Percentiles rank a stretch among this genome's conserved stretches.
phyloP scores from a whole-genome alignment of 2,113 vertebrate genomes.

The Bungarus multicinctus region DNA sequence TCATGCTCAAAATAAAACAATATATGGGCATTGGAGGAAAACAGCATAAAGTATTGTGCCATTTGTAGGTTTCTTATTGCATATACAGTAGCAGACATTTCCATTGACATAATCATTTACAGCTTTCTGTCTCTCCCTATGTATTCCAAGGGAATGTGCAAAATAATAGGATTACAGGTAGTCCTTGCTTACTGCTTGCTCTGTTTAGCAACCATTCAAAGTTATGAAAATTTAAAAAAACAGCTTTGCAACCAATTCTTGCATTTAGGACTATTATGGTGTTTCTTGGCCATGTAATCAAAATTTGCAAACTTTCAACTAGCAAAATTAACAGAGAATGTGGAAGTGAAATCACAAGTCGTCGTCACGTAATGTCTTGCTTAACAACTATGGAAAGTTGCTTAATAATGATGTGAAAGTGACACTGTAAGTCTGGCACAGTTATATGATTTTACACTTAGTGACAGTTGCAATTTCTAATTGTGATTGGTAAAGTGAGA shows the following conservation, averaged over 20 bases:
- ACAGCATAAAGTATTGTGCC: neutral
- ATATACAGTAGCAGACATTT: neutral
- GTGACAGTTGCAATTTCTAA: neutral
- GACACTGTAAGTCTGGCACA: neutral
- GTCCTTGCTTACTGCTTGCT: neutral
- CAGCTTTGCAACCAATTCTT: neutral
- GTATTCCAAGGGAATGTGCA: neutral
- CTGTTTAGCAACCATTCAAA: neutral
- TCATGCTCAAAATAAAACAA: neutral
- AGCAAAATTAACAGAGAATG: neutral
- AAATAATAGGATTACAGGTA: neutral
- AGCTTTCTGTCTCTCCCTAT: neutral
- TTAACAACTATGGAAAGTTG: neutral
- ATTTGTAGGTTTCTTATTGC: neutral
- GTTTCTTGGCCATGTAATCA: neutral
- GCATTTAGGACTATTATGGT: neutral
- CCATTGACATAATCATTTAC: neutral
- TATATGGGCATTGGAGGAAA: neutral
- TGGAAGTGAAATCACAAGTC: neutral
- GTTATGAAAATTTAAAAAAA: neutral
- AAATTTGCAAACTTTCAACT: neutral
- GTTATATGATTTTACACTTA: neutral
- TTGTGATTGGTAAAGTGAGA: neutral
- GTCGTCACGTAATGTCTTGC: neutral
- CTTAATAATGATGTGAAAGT: neutral